Evolutionary conservation across 2,888 invertebrate genomes (phyloP).

Genomic region (Anarsia innoxiella): DNA sequence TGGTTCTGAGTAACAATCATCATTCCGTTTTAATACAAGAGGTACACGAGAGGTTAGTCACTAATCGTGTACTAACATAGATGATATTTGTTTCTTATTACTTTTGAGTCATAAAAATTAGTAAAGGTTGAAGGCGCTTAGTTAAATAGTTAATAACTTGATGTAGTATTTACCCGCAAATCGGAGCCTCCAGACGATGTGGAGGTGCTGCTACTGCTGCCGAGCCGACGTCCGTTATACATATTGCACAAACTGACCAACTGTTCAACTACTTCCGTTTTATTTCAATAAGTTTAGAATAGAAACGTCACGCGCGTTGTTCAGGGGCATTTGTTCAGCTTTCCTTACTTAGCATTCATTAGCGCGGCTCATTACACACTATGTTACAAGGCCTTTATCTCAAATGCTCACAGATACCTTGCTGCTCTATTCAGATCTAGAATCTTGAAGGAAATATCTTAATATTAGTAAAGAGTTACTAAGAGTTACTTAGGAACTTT

Average conservation of each 20-base stretch:
- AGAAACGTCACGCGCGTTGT: conserved; percentile 10
- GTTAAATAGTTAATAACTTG: too few species aligned
- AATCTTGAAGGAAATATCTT: background rate
- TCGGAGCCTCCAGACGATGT: conserved; percentile 63
- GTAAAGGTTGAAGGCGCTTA: too few species aligned
- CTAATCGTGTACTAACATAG: too few species aligned
- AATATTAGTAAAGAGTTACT: background rate
- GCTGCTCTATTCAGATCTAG: too few species aligned
- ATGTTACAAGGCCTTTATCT: conserved; percentile 23
- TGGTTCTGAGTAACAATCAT: too few species aligned
- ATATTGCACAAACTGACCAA: conserved; percentile 22
- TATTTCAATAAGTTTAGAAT: background rate
- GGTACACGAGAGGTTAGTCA: too few species aligned
- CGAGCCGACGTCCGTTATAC: conserved; percentile 48
- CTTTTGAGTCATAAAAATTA: too few species aligned
- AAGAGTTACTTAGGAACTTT: too few species aligned
- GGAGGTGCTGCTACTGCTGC: conserved; percentile 46
- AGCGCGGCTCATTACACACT: conserved; percentile 26
- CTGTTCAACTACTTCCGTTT: too few species aligned
- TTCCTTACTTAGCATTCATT: conserved; percentile 37
- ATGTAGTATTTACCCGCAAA: conserved; percentile 52
- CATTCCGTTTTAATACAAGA: too few species aligned
- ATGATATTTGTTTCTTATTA: too few species aligned
- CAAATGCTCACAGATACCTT: too few species aligned
- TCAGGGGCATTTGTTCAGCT: conserved; percentile 17